phyloP scores from a whole-genome alignment of 2,797 vertebrate species.

The Monodelphis domestica region DNA sequence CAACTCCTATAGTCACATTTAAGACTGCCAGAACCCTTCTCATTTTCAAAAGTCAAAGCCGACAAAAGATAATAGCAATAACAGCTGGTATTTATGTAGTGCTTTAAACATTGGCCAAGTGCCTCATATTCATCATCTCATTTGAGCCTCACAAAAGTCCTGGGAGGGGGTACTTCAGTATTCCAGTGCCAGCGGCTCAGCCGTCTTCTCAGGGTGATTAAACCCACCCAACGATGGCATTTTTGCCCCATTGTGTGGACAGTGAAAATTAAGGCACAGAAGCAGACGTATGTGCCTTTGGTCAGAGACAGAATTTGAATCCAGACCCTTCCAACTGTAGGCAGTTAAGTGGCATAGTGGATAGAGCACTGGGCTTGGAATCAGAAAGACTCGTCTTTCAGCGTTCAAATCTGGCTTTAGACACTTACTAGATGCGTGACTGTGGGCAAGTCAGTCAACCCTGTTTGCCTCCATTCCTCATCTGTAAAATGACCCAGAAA shows the following conservation, averaged over 20 bases:
- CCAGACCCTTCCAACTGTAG: too few species aligned
- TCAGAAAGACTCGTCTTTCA: too few species aligned
- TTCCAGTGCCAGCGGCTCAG: neutral
- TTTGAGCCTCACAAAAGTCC: neutral
- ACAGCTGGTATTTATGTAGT: conserved; percentile 8
- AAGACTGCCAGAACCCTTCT: conserved; percentile 19
- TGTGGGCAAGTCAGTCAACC: too few species aligned
- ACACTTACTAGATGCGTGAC: too few species aligned
- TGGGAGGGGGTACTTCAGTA: neutral
- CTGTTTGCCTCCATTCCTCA: too few species aligned
- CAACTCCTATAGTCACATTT: neutral
- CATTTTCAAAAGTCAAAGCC: conserved; percentile 31
- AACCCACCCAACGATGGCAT: neutral
- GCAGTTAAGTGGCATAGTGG: too few species aligned
- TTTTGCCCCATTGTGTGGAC: neutral
- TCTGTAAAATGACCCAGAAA: too few species aligned
- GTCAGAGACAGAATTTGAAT: neutral
- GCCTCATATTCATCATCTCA: neutral
- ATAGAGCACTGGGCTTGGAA: too few species aligned
- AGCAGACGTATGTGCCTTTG: neutral
- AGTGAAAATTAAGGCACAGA: neutral
- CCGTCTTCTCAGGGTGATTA: neutral
- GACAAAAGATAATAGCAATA: neutral
- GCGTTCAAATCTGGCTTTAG: too few species aligned
- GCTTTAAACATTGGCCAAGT: neutral